Conservation (phyloP, 2,888 invertebrate species). For the Agrotis ipsilon region DNA sequence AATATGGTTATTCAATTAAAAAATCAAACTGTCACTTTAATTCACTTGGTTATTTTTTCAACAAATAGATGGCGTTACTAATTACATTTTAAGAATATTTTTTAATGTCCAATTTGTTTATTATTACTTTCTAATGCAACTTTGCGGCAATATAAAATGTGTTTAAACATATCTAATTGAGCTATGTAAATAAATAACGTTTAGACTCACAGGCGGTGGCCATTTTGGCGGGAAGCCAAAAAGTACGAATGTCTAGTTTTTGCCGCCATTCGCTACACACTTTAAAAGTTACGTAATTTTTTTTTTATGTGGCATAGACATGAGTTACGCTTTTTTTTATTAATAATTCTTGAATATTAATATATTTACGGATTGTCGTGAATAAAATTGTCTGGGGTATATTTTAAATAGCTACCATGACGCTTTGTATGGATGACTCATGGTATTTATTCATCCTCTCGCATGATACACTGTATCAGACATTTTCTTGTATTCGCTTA, state of each 20-base stretch:
- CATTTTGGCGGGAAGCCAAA: constrained; percentile 51
- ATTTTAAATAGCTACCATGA: constrained; percentile 19
- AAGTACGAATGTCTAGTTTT: constrained; percentile 40
- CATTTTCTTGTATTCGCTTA: constrained; percentile 9
- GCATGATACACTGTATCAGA: background rate
- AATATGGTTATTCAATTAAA: background rate
- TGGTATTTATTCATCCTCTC: background rate
- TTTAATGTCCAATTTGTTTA: constrained; percentile 44
- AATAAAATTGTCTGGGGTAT: constrained; percentile 29
- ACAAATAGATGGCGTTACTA: constrained; percentile 34
- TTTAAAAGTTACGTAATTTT: constrained; percentile 37
- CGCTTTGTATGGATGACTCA: constrained; percentile 38
- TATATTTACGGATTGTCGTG: constrained; percentile 12
- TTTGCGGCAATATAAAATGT: constrained; percentile 53
- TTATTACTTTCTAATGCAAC: constrained; percentile 53
- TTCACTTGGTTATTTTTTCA: constrained; percentile 6
- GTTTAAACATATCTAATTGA: constrained; percentile 57
- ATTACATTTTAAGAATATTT: constrained; percentile 26
- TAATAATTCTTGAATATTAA: constrained; percentile 28
- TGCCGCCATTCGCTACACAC: constrained; percentile 35
- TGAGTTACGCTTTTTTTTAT: constrained; percentile 25
- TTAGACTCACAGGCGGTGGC: constrained; percentile 49
- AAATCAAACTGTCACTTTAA: constrained; percentile 7
- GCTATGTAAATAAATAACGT: constrained; percentile 58
- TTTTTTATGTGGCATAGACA: constrained; percentile 18